Base-by-base conservation (phyloP, 2,888 invertebrate genomes). In the Lypha dubia region DNA sequence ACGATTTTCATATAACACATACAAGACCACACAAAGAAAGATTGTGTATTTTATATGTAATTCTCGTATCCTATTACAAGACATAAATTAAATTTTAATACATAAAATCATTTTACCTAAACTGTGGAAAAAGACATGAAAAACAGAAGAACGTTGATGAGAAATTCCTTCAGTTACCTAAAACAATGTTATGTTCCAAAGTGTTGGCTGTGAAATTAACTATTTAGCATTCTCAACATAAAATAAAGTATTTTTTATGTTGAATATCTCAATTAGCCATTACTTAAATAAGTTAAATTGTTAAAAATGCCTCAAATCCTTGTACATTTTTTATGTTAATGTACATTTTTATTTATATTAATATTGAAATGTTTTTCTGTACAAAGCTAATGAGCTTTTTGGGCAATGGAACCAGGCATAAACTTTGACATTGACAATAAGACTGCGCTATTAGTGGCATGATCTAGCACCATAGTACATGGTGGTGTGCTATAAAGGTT, bases 351-450 rank as follows among this genome's bases (percentile, higher is more conserved):
- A n/a, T n/a, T n/a, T n/a, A n/a, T n/a, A n/a, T 13, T 15, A 58
- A n/a, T 68, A 28, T 24, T n/a, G n/a, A n/a, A n/a, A n/a, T n/a
- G n/a, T n/a, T n/a, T 44, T 44, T n/a, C 56, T 53, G 15, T 60
- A 53, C 20, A 51, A 71, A 79, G 79, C 22, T 71, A 71, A 62
- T 71, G 44, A 63, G 53, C 79, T 60, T 60, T 62, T 62, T 62
- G 73, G 67, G 44, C 68, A 70, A 75, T 75, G 70, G 70, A 70
- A 56, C 46, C 56, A 63, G 56, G 63, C 75, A 70, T 75, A 75
- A 70, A 63, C 81, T 75, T 46, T 81, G 81, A 75, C 81, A 70
- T 81, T 81, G 81, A 63, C 70, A 75, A 70, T 81, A 81, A 65
- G 70, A 49, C 63, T 38, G 32, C 17, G 62, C 60, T 46, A 35